Evolutionary conservation across 2,888 invertebrate genomes (phyloP), one percentile per base, ranked within the genome.

Genomic region (Caenorhabditis becei): DNA sequence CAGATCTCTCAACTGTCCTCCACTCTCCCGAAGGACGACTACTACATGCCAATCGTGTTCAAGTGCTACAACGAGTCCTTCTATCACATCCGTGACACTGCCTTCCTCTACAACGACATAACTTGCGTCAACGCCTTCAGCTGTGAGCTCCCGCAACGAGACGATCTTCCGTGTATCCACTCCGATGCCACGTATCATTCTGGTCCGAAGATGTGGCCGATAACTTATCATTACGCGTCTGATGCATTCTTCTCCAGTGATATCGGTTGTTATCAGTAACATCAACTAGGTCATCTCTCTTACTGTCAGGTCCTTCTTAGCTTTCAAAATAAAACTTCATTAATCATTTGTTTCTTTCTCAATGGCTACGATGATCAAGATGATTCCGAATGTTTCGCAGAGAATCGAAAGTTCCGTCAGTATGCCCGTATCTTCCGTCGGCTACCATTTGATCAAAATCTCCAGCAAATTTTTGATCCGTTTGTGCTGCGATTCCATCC

Each of bases 251-350:
- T 72, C 20, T 67, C 66, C 7, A 23, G 28, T 32, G 62, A 79
- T n/a, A 79, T 79, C 11, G 79, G 79, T 10, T 79, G 79, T 62
- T 79, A 79, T 79, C 79, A 79, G 62, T 79, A 51, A 56, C n/a
- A 47, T 20, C 47, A 18, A 14, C 4, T 14, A 41, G 32, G 5
- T 41, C 41, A 16, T 16, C 41, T 16, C 41, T 16, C 24, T 16
- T n/a, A 47, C 14, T 26, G 26, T 51, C 51, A 51, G 26, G 54
- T 54, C 28, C n/a, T 18, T 20, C 18, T 47, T 18, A 47, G 47
- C 28, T 47, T 47, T 47, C 47, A 20, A 47, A 47, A 47, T 18
- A 7, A 18, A n/a, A n/a, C n/a, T n/a, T n/a, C n/a, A n/a, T n/a
- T n/a, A n/a, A n/a, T n/a, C 18, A 18, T 47, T 14, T 14, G 11